Evolutionary conservation across 2,113 vertebrate genomes (phyloP).

Genomic region (Vireo altiloquus): DNA sequence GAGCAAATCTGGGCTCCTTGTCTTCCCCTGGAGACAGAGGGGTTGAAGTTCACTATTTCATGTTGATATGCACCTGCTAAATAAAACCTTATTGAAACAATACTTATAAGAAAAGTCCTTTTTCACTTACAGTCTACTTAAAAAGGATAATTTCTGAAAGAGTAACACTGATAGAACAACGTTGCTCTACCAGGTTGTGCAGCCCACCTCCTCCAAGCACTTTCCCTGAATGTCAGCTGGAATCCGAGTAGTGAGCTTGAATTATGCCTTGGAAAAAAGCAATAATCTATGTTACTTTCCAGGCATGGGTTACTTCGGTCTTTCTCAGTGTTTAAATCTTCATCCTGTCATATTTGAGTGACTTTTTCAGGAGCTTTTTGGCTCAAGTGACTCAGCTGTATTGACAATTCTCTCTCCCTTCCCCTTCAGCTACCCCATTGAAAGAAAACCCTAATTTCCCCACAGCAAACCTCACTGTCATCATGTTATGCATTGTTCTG

Average conservation of each 20-base stretch:
- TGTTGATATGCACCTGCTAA: background rate
- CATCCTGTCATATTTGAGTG: background rate
- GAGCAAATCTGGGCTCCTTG: background rate
- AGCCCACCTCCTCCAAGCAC: background rate
- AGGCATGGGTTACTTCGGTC: background rate
- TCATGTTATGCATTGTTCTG: background rate
- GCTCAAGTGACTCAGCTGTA: background rate
- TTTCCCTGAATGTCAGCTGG: background rate
- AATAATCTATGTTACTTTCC: background rate
- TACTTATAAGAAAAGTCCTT: background rate
- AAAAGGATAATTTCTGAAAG: background rate
- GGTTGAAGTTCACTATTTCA: background rate
- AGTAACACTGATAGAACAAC: background rate
- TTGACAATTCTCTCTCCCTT: background rate
- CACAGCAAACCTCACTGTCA: background rate
- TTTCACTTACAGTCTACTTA: background rate
- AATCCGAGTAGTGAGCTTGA: background rate
- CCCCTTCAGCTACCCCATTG: background rate
- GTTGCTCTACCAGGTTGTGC: background rate
- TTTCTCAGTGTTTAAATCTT: background rate
- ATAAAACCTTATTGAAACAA: background rate
- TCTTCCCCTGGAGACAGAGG: background rate
- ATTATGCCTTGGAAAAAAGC: background rate
- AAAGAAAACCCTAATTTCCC: conserved; percentile 2
- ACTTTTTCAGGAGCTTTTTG: background rate